Percentiles rank a stretch among this genome's conserved stretches.
phyloP scores from a whole-genome alignment of 2,797 vertebrate species.

The Sebastes diploproa region DNA sequence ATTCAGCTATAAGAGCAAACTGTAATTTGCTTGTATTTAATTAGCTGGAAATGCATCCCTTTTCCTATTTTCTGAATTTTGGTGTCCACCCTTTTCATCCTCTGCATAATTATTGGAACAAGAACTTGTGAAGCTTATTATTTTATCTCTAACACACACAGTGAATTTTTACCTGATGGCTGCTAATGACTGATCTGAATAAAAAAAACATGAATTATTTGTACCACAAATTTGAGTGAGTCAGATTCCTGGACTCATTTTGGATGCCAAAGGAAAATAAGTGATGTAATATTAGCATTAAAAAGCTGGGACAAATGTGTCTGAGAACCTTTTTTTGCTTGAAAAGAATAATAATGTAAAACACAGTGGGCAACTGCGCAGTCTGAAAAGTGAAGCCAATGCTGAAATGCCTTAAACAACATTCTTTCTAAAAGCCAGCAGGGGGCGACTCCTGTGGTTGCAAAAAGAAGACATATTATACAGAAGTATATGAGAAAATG shows the following conservation, averaged over 20 bases:
- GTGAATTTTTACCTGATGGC: background rate
- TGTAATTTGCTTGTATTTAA: background rate
- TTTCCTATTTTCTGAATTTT: background rate
- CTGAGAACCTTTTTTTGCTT: too few species aligned
- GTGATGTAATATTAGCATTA: background rate
- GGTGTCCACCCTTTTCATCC: background rate
- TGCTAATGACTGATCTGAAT: background rate
- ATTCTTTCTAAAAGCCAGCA: too few species aligned
- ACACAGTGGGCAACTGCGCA: background rate
- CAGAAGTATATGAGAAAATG: too few species aligned
- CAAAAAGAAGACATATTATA: fast-evolving
- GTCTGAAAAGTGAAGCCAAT: too few species aligned
- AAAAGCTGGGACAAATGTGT: background rate
- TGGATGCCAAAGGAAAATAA: background rate
- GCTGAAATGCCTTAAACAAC: fast-evolving
- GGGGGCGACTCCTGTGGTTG: too few species aligned
- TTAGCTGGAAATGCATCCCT: background rate
- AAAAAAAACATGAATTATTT: background rate
- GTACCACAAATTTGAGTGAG: background rate
- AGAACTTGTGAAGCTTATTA: background rate
- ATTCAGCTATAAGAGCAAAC: background rate
- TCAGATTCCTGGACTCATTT: background rate
- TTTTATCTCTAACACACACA: background rate
- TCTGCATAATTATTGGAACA: background rate
- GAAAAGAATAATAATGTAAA: background rate